These are phyloP conservation scores for Limnodromus scolopaceus DNA, from an alignment of 2,797 vertebrate species.

Conservation along the genomic window DNA sequence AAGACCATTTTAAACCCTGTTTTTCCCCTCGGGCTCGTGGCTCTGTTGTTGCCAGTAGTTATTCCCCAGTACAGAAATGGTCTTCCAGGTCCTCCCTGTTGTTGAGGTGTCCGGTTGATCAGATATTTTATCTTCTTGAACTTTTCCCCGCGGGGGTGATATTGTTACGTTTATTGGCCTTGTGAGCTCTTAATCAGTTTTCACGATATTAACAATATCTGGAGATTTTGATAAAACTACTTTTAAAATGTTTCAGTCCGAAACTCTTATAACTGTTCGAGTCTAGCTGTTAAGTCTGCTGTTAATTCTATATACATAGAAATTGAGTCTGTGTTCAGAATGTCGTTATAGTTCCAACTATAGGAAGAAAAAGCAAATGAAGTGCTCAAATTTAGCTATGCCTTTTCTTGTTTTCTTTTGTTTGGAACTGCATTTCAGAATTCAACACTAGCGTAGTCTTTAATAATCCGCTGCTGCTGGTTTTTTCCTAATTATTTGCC, in stretches of 20 bases:
- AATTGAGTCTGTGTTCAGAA: constrained; percentile 47
- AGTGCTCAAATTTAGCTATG: constrained; percentile 40
- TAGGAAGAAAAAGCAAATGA: constrained; percentile 38
- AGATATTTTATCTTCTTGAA: constrained; percentile 39
- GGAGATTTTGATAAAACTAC: constrained; percentile 50
- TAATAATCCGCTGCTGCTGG: constrained; percentile 63
- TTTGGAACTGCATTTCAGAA: constrained; percentile 47
- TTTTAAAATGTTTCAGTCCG: constrained; percentile 40
- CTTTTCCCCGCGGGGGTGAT: constrained; percentile 10
- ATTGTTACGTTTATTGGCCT: constrained; percentile 27
- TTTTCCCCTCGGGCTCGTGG: constrained; percentile 16
- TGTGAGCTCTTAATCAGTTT: constrained; percentile 43
- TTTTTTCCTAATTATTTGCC: constrained; percentile 34
- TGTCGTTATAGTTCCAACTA: constrained; percentile 31
- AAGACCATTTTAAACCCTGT: neutral
- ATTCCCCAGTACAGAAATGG: constrained; percentile 34
- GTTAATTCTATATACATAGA: constrained; percentile 65
- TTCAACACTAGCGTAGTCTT: constrained; percentile 59
- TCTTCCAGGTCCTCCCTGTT: constrained; percentile 49
- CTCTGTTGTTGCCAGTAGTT: constrained; percentile 23
- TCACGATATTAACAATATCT: constrained; percentile 31
- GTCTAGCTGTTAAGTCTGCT: constrained; percentile 50
- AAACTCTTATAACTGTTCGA: constrained; percentile 35
- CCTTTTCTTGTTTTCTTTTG: constrained; percentile 48
- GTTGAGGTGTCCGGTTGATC: constrained; percentile 32